These are phyloP conservation scores for Simalia tracyae DNA, from an alignment of 2,797 vertebrate species.

Conservation along the genomic window DNA sequence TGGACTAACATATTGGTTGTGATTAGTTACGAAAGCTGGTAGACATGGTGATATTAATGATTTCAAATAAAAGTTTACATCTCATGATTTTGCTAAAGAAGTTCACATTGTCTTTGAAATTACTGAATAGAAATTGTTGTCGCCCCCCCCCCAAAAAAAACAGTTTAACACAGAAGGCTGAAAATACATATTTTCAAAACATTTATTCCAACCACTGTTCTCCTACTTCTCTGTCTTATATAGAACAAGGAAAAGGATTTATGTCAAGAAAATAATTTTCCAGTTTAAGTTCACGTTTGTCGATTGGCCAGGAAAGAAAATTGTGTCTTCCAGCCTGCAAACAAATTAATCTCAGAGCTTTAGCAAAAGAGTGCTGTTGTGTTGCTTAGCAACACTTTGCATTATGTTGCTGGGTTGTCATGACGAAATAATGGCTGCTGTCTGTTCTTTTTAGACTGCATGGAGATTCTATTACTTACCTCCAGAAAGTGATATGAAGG, in stretches of 20 bases:
- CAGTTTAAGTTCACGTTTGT: slow-evolving; percentile 16
- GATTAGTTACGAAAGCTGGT: slow-evolving; percentile 14
- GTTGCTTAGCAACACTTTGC: slow-evolving; percentile 63
- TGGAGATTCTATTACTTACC: slow-evolving; percentile 38
- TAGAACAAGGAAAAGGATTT: neutral
- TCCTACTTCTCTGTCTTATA: slow-evolving; percentile 7
- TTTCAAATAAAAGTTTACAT: slow-evolving; percentile 13
- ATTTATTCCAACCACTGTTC: slow-evolving; percentile 20
- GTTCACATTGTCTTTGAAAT: slow-evolving; percentile 27
- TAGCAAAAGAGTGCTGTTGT: slow-evolving; percentile 55
- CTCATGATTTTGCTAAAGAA: slow-evolving; percentile 14
- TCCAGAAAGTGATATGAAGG: slow-evolving; percentile 17
- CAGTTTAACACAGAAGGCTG: neutral
- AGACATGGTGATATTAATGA: slow-evolving; percentile 3
- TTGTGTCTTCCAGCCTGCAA: neutral
- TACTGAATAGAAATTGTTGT: slow-evolving; percentile 16
- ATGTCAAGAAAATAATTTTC: slow-evolving; percentile 3
- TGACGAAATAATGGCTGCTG: slow-evolving; percentile 37
- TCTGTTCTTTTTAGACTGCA: slow-evolving; percentile 17
- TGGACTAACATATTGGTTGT: slow-evolving; percentile 20
- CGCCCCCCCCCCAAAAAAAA: slow-evolving; percentile 19
- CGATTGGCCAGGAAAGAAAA: neutral
- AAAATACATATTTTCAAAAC: slow-evolving; percentile 2
- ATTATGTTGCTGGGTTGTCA: slow-evolving; percentile 45
- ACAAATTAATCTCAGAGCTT: slow-evolving; percentile 47